A percentile compares a stretch with the other conserved stretches of the same genome.
These are phyloP conservation scores for Ibycter americanus DNA, from an alignment of 2,797 vertebrate genomes.

Conservation along the genomic window DNA sequence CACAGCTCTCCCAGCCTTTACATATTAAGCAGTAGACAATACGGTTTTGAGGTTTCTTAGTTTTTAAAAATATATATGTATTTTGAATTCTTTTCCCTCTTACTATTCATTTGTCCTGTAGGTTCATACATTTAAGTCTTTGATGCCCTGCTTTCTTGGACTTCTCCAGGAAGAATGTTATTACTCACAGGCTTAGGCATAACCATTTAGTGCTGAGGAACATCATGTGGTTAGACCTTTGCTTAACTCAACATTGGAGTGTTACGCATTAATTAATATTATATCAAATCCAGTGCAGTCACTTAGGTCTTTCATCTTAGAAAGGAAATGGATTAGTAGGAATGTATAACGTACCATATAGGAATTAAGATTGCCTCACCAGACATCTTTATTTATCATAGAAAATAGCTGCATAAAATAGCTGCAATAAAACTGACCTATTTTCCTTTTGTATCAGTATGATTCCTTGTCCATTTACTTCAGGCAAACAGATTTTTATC, in stretches of 20 bases:
- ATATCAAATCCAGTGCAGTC: background rate
- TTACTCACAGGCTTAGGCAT: background rate
- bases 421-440: background rate
- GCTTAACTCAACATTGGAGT: constrained; percentile 1
- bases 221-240: background rate
- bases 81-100: background rate
- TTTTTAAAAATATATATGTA: rapidly evolving
- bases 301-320: constrained; percentile 27
- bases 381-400: background rate
- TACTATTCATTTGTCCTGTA: background rate
- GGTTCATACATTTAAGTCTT: background rate
- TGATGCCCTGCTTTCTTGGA: background rate
- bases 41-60: background rate
- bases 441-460: background rate
- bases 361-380: background rate
- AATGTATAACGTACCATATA: background rate
- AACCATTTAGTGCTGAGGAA: background rate
- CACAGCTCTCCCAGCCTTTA: background rate
- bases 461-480: background rate
- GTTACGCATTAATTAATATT: constrained; percentile 1
- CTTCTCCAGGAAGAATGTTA: background rate
- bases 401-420: background rate
- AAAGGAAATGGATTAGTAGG: background rate
- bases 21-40: background rate
- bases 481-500: background rate